These are phyloP conservation scores for Lasiurus cinereus DNA, from an alignment of 2,113 vertebrate species.

Conservation along the genomic window DNA sequence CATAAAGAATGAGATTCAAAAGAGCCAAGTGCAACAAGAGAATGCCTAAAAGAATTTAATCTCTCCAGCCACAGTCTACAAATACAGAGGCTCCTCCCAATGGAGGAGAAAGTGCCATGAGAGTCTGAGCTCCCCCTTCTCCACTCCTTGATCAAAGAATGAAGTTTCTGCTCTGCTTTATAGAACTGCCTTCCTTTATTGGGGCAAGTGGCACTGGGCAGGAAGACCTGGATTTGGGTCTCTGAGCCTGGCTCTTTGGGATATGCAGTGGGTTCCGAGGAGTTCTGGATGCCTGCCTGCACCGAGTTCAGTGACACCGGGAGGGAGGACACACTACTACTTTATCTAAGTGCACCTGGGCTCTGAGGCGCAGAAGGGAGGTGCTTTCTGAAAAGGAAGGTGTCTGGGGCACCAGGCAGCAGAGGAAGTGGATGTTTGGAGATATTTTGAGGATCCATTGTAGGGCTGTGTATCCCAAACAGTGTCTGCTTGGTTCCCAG, in stretches of 20 bases:
- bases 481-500: background rate
- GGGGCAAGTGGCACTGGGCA: background rate
- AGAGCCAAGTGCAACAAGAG: background rate
- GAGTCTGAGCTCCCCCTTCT: background rate
- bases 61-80: background rate
- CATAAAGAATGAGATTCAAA: background rate
- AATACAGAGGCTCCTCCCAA: background rate
- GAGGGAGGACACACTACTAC: slow-evolving; percentile 17
- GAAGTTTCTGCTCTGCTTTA: background rate
- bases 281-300: background rate
- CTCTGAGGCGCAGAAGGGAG: slow-evolving; percentile 37
- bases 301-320: background rate
- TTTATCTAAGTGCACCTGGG: slow-evolving; percentile 57
- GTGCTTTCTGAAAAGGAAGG: slow-evolving; percentile 61
- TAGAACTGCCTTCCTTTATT: background rate
- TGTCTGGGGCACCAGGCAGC: background rate
- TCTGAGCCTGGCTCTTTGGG: slow-evolving; percentile 72
- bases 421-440: background rate
- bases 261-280: slow-evolving; percentile 77
- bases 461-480: too few relatives aligned
- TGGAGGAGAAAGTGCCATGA: background rate
- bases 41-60: background rate
- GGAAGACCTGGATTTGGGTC: background rate
- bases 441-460: slow-evolving; percentile 5
- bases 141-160: background rate